phyloP scores from a whole-genome alignment of 2,113 vertebrate species.

The Phoenicopterus ruber region DNA sequence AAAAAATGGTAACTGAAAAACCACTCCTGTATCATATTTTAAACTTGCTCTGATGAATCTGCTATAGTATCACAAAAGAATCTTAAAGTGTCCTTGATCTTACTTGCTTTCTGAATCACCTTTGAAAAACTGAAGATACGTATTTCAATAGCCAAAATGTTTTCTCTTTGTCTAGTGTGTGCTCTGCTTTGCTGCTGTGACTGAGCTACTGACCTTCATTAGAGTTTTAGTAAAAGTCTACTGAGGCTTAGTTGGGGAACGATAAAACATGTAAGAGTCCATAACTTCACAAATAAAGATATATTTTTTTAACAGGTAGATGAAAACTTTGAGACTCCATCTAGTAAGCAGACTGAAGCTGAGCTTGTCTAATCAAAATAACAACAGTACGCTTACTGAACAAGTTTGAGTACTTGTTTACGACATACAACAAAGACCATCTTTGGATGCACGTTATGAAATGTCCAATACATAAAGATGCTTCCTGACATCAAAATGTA shows the following conservation, averaged over 20 bases:
- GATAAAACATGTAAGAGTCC: neutral
- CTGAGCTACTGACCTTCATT: neutral
- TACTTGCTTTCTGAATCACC: neutral
- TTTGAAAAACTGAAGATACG: neutral
- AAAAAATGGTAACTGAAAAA: neutral
- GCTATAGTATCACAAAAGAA: neutral
- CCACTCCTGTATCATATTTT: accelerated
- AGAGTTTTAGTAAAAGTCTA: neutral
- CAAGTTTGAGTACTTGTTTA: neutral
- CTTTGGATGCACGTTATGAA: neutral
- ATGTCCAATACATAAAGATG: neutral
- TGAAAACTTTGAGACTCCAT: neutral
- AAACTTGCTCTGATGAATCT: neutral
- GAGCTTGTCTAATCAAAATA: neutral
- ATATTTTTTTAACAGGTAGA: neutral
- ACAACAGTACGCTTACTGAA: neutral
- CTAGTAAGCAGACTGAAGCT: neutral
- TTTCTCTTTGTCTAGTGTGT: neutral
- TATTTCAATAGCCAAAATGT: neutral
- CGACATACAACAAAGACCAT: neutral
- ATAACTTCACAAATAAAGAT: neutral
- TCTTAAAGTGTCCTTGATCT: neutral
- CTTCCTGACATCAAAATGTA: neutral
- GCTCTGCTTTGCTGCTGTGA: neutral
- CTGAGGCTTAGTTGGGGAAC: neutral